A percentile compares a stretch with the other conserved stretches of the same genome.
Evolutionary conservation across 2,888 invertebrate species (phyloP).

Genomic region (Pardosa pseudoannulata): DNA sequence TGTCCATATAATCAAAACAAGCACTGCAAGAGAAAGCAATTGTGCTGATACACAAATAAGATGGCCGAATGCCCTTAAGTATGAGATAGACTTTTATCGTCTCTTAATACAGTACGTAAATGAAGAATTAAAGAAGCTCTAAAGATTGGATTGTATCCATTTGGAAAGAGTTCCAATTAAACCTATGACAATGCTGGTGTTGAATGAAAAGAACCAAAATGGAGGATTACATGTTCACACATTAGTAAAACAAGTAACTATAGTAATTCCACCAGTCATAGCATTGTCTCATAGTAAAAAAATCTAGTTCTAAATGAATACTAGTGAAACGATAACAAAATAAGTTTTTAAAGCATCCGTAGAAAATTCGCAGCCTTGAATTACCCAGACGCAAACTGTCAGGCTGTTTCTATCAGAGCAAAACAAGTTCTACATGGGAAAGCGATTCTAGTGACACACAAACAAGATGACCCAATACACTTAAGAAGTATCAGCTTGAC

Average conservation of each 20-base stretch:
- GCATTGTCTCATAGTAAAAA: too few relatives aligned
- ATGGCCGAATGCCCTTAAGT: not conserved
- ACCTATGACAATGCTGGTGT: not conserved
- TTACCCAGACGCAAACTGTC: too few relatives aligned
- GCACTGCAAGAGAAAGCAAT: too few relatives aligned
- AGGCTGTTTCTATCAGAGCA: too few relatives aligned
- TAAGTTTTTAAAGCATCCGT: too few relatives aligned
- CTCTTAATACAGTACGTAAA: not conserved
- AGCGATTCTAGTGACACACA: not conserved
- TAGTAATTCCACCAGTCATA: too few relatives aligned
- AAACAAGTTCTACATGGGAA: too few relatives aligned
- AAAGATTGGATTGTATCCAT: not conserved
- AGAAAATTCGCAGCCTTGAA: too few relatives aligned
- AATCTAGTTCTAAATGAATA: too few relatives aligned
- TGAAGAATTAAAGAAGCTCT: not conserved
- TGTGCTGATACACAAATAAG: not conserved
- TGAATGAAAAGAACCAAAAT: not conserved
- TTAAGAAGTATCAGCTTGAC: not conserved
- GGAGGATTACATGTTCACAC: not conserved
- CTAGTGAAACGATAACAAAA: too few relatives aligned
- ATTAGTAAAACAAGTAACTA: not conserved
- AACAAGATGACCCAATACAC: not conserved
- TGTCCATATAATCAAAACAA: too few relatives aligned
- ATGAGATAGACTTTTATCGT: not conserved
- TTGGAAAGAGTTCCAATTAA: slow-evolving; percentile 5